Evolutionary conservation across 2,113 vertebrate genomes (phyloP).

Genomic region (Chaetodon auriga): DNA sequence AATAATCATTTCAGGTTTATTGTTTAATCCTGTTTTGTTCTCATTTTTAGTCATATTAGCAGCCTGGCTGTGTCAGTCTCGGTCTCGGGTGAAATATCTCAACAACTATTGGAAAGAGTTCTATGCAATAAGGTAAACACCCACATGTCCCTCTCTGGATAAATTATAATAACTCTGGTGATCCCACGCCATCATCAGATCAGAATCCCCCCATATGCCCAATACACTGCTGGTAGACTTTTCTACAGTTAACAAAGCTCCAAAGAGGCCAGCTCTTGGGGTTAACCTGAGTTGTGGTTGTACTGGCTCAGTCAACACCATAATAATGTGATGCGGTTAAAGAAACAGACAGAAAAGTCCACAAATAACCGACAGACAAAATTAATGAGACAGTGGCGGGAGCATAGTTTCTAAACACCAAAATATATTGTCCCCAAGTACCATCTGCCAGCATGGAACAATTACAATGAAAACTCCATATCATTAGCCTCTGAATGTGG

Average conservation of each 20-base stretch:
- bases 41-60: no score
- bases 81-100: background rate
- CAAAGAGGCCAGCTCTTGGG: background rate
- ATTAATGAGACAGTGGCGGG: background rate
- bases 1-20: background rate
- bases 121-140: background rate
- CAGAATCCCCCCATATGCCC: no score
- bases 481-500: background rate
- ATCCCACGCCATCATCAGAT: background rate
- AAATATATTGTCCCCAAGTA: background rate
- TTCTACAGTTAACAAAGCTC: background rate
- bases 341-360: background rate
- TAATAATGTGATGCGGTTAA: background rate
- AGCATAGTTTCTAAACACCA: background rate
- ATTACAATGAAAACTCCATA: background rate
- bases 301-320: background rate
- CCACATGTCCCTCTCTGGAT: background rate
- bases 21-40: no score
- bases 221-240: background rate
- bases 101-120: background rate
- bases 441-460: background rate
- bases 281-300: background rate
- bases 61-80: no score
- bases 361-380: background rate
- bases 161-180: background rate